Evolutionary conservation across 2,888 invertebrate genomes (phyloP).

Genomic region (Phalangium opilio): DNA sequence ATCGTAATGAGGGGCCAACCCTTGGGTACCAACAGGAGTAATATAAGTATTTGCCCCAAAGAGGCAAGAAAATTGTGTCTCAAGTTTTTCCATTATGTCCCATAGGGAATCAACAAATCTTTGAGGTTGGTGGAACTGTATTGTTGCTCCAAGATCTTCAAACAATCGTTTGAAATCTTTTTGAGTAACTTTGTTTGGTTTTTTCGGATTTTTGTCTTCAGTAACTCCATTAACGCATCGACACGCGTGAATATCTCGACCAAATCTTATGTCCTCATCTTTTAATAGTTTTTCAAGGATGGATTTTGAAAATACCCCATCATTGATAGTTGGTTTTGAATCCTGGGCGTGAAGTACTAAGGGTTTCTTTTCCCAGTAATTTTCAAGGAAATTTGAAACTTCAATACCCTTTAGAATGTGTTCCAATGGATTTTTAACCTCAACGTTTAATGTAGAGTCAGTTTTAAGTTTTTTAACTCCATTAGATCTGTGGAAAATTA

Average conservation of each 20-base stretch:
- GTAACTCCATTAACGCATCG: background rate
- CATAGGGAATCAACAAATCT: background rate
- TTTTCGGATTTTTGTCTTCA: background rate
- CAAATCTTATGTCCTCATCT: background rate
- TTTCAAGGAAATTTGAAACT: background rate
- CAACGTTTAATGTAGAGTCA: too few relatives aligned
- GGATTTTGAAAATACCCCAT: background rate
- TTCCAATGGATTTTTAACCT: too few relatives aligned
- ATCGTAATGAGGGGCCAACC: background rate
- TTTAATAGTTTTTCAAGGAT: background rate
- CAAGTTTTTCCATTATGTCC: background rate
- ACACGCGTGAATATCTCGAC: background rate
- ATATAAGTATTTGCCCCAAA: background rate
- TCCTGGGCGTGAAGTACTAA: background rate
- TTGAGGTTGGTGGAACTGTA: background rate
- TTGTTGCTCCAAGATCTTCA: background rate
- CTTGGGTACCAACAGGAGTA: background rate
- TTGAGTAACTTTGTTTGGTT: background rate
- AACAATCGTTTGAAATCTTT: background rate
- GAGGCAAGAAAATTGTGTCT: background rate
- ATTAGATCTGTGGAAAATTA: too few relatives aligned
- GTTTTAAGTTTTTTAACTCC: too few relatives aligned
- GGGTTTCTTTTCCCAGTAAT: conserved; percentile 1
- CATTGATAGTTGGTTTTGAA: too few relatives aligned
- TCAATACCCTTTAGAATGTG: too few relatives aligned